Conservation (phyloP, 30 jellyfish, hydroid and myxozoan species). For the Pelagia noctiluca region DNA sequence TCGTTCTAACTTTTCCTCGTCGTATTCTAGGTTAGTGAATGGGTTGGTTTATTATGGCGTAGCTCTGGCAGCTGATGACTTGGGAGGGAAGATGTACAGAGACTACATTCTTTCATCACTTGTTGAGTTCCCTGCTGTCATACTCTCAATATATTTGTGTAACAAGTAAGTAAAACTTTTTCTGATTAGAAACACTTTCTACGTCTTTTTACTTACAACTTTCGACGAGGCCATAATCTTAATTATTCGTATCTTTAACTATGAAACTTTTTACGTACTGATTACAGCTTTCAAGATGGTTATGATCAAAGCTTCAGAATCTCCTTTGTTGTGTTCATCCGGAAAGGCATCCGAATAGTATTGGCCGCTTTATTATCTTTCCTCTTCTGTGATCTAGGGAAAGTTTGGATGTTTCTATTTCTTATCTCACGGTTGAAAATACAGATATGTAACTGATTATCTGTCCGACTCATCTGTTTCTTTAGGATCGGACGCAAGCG, state of each 20-base stretch:
- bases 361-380: too few relatives aligned
- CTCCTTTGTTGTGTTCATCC: not conserved
- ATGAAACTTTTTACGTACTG: not conserved
- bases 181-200: too few relatives aligned
- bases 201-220: too few relatives aligned
- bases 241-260: too few relatives aligned
- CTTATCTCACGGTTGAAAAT: too few relatives aligned
- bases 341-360: too few relatives aligned
- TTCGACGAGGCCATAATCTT: too few relatives aligned
- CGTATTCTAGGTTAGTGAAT: conserved; percentile 62
- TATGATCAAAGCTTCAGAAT: not conserved
- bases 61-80: conserved; percentile 88
- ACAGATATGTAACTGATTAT: not conserved
- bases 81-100: conserved; percentile 82
- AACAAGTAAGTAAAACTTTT: conserved; percentile 38
- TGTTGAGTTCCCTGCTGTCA: conserved; percentile 86
- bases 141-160: conserved; percentile 68
- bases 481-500: conserved; percentile 76
- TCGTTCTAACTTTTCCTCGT: not conserved
- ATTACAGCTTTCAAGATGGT: not conserved
- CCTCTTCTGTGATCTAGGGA: too few relatives aligned
- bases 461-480: not conserved
- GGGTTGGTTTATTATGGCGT: conserved; percentile 84
- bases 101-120: conserved; percentile 72
- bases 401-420: too few relatives aligned